Base-by-base conservation (phyloP, 2,113 vertebrate species). In the Perca flavescens region DNA sequence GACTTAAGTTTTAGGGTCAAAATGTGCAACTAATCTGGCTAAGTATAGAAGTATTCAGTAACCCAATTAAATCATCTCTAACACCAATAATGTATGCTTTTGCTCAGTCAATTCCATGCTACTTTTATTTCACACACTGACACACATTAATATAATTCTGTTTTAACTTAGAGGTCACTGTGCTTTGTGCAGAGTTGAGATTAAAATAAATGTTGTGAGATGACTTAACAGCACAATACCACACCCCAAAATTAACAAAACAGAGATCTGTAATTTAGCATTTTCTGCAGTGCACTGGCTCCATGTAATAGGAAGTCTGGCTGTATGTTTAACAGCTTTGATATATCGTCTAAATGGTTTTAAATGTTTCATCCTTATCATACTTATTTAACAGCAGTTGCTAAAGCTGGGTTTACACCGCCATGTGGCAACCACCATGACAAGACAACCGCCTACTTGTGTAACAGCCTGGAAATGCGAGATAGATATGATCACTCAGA, bases 291-390 rank as follows among this genome's bases (percentile, higher is more conserved):
- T 13, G 0, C 28, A 3, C n/a, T 17, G 8, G 25, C 8, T 57
- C 34, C 53, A 22, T 40, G 17, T 67, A 57, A 75, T 72, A 75
- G 8, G 40, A 40, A 58, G 74, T 75, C 34, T 66, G 52, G 46
- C 46, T 17, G 19, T 21, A 46, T n/a, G 36, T 36, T 63, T n/a
- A 34, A 47, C 57, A 12, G 9, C 57, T 36, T 64, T 79, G 53
- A 50, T 69, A 63, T 74, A 25, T 57, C 57, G 75, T 21, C 56
- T 63, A 61, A 73, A 64, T 74, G 46, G 40, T 63, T 86, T 77
- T 47, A 47, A 75, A 53, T 52, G 3, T 17, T 77, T 3, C 40
- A 4, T 68, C 56, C 28, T 74, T 1, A 64, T 76, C 15, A 16
- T 14, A 50, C 62, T 63, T 66, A n/a, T 67, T 72, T 46, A 50